Base-by-base conservation (phyloP, 1,140 invertebrate genomes). In the Tribolium madens region DNA sequence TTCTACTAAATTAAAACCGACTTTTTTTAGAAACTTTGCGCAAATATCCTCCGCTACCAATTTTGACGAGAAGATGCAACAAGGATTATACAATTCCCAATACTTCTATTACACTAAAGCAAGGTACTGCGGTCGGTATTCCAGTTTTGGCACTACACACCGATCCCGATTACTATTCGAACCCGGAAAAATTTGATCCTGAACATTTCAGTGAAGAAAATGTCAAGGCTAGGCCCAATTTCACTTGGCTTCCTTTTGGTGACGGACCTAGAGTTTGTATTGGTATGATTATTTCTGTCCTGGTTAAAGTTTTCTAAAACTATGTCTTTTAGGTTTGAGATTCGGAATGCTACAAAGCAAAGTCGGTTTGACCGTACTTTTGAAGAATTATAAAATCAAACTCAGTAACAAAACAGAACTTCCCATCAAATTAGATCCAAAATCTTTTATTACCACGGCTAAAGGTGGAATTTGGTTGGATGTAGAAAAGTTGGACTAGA, bases 111-210 rank as follows among this genome's bases (percentile, higher is more conserved):
- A 17, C 36, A 12, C 50, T 92, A 50, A 87, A 90, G 53, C 86
- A 89, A 84, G 93, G 89, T 0, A 91, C 87, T 0, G 76, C 87
- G 0, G 83, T 93, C 0, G 83, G 89, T 6, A 88, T 94, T 18
- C 89, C 91, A 0, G 84, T 89, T 0, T 86, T 89, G 31, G 88
- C 88, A 1, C 84, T 94, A 18, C 93, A 94, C 75, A 86, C 87
- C 9, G 88, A 91, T 85, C 85, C 87, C 1, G 78, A 88, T 0
- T 84, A 87, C 77, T 94, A 88, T 84, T 86, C 89, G 3, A 85
- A 94, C 79, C 93, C 93, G 4, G 87, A 91, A 6, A 84, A 81
- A 7, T 94, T 93, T 79, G 87, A 92, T 85, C 93, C 93, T 0
- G 90, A 92, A 46, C 86, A 91, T 76, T 94, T 93, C 81, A 82